Conservation (phyloP, 2,888 invertebrate species). For the Tipula lateralis region DNA sequence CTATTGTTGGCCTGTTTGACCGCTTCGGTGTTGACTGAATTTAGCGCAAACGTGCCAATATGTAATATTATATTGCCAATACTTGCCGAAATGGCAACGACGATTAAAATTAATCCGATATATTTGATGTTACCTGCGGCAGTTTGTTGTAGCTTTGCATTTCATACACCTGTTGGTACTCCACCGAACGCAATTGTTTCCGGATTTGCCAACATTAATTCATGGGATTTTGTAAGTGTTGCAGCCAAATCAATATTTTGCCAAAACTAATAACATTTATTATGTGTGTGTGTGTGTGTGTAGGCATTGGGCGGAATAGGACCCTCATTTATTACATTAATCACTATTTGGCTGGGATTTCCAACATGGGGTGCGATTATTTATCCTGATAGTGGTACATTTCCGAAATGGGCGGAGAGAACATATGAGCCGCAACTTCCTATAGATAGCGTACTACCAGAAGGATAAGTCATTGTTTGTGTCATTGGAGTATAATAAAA, state of each 20-base stretch:
- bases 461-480: no score
- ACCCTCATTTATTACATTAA: constrained; percentile 70
- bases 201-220: constrained; percentile 73
- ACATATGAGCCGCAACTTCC: no score
- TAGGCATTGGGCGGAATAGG: constrained; percentile 66
- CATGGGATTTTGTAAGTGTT: constrained; percentile 59
- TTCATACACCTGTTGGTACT: constrained; percentile 91
- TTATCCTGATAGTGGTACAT: constrained; percentile 56
- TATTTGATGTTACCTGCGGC: constrained; percentile 87
- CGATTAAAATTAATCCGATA: constrained; percentile 72
- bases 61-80: constrained; percentile 85
- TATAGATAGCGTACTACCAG: no score
- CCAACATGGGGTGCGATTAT: constrained; percentile 69
- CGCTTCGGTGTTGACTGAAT: constrained; percentile 76
- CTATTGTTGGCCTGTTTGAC: constrained; percentile 71
- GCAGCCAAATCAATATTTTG: not conserved
- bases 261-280: not conserved
- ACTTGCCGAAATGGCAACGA: constrained; percentile 68
- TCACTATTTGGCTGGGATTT: constrained; percentile 65
- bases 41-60: constrained; percentile 86
- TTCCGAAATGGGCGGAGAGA: constrained; percentile 58
- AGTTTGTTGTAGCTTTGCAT: constrained; percentile 84
- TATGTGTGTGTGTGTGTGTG: not conserved
- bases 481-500: no score
- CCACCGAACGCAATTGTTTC: constrained; percentile 93